Percentiles rank a stretch among this genome's conserved stretches.
Evolutionary conservation across 2,113 vertebrate genomes (phyloP).

Genomic region (Prunella himalayana): DNA sequence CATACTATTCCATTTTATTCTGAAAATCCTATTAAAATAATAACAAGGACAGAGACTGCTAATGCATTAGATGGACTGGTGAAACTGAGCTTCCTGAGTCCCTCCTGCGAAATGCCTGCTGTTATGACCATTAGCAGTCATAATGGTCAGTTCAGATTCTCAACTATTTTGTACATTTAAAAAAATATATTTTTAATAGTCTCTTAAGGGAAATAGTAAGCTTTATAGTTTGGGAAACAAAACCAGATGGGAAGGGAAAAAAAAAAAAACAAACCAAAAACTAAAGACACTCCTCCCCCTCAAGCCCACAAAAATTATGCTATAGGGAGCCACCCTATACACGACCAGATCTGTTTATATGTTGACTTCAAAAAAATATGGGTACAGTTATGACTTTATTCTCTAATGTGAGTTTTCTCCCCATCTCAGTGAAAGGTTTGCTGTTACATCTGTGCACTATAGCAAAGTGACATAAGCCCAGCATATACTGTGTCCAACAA

Average conservation of each 20-base stretch:
- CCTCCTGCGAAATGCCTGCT: neutral
- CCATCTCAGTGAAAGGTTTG: neutral
- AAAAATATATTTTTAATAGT: neutral
- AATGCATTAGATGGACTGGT: neutral
- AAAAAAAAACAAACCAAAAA: neutral
- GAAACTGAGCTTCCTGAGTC: neutral
- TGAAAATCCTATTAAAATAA: slow-evolving; percentile 6
- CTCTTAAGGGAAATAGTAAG: neutral
- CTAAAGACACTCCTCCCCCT: neutral
- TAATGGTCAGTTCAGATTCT: neutral
- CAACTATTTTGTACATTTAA: neutral
- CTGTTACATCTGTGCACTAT: neutral
- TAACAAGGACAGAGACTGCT: neutral
- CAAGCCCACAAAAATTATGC: neutral
- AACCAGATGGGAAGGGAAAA: neutral
- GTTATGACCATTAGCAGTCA: neutral
- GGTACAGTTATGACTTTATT: neutral
- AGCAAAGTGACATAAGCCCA: neutral
- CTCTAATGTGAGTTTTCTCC: neutral
- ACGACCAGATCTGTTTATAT: neutral
- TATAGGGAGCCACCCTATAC: neutral
- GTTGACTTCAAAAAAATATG: neutral
- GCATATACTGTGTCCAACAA: neutral
- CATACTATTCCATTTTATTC: neutral
- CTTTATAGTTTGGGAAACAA: neutral